phyloP scores from a whole-genome alignment of 2,113 vertebrate genomes.

The Sphaerodactylus townsendi region DNA sequence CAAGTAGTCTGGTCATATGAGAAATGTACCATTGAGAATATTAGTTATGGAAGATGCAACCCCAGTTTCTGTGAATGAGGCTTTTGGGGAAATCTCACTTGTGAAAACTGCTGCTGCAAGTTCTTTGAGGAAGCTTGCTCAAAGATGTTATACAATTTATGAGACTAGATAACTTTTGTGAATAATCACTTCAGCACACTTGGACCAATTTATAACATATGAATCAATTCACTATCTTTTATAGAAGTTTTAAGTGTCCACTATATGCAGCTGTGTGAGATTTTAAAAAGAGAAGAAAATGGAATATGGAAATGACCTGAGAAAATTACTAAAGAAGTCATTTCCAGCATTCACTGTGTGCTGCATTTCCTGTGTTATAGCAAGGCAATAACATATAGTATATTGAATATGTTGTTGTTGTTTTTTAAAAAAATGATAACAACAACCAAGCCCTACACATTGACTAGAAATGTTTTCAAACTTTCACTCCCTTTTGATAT shows the following conservation, averaged over 20 bases:
- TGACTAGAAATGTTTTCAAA: slow-evolving; percentile 77
- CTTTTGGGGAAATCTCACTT: neutral
- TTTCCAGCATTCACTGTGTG: slow-evolving; percentile 27
- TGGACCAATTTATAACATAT: slow-evolving; percentile 1
- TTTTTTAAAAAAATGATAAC: slow-evolving; percentile 36
- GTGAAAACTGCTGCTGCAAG: neutral
- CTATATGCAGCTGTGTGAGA: slow-evolving; percentile 12
- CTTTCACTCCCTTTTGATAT: slow-evolving; percentile 76
- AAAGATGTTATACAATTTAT: neutral
- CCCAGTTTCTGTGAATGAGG: neutral
- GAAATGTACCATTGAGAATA: neutral
- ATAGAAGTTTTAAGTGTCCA: slow-evolving; percentile 31
- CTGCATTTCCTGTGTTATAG: slow-evolving; percentile 52
- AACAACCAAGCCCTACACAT: slow-evolving; percentile 28
- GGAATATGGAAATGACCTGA: slow-evolving; percentile 35
- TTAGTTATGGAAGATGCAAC: neutral
- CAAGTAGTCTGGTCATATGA: neutral
- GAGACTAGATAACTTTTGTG: slow-evolving; percentile 5
- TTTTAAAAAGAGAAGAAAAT: slow-evolving; percentile 4
- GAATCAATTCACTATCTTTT: neutral
- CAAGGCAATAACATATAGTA: slow-evolving; percentile 51
- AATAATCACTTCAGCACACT: neutral
- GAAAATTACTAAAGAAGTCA: slow-evolving; percentile 24
- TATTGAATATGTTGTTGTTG: slow-evolving; percentile 41
- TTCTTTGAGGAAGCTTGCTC: neutral